A percentile compares a stretch with the other conserved stretches of the same genome.
phyloP scores from a whole-genome alignment of 2,888 invertebrate species.

The Clostera curtula region DNA sequence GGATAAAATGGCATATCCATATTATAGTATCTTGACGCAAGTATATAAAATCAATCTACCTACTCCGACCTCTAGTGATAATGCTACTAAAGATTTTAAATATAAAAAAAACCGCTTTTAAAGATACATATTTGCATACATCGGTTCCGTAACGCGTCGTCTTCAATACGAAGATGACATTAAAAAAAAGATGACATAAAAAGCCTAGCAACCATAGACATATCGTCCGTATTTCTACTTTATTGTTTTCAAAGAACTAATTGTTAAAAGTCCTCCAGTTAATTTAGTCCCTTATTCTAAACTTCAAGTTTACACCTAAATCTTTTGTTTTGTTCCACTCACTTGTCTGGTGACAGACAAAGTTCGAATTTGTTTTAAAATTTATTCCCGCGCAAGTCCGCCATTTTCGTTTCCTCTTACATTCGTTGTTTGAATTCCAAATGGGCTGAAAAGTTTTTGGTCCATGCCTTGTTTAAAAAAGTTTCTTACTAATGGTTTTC shows the following conservation, averaged over 20 bases:
- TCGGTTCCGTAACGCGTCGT: too few species aligned
- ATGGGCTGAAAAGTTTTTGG: conserved; percentile 40
- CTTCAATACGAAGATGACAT: too few species aligned
- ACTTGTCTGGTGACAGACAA: conserved; percentile 52
- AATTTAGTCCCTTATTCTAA: conserved; percentile 50
- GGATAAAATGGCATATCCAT: too few species aligned
- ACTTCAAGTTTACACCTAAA: conserved; percentile 59
- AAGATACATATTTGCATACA: too few species aligned
- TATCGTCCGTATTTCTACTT: too few species aligned
- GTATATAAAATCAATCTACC: too few species aligned
- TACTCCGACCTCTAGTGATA: too few species aligned
- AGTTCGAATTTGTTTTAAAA: conserved; percentile 65
- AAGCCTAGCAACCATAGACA: too few species aligned
- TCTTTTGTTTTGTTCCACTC: conserved; percentile 60
- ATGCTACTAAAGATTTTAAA: too few species aligned
- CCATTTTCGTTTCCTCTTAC: conserved; percentile 55
- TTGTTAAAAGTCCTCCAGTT: conserved; percentile 22
- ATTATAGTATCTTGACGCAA: too few species aligned
- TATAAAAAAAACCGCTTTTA: too few species aligned
- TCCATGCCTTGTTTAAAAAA: conserved; percentile 33
- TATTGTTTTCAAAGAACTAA: conserved; percentile 3
- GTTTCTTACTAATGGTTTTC: conserved; percentile 34
- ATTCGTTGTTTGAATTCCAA: conserved; percentile 65
- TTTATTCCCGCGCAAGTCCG: conserved; percentile 49
- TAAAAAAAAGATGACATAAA: too few species aligned